Conservation (phyloP, 2,888 invertebrate genomes). For the Trimorus sp. region DNA sequence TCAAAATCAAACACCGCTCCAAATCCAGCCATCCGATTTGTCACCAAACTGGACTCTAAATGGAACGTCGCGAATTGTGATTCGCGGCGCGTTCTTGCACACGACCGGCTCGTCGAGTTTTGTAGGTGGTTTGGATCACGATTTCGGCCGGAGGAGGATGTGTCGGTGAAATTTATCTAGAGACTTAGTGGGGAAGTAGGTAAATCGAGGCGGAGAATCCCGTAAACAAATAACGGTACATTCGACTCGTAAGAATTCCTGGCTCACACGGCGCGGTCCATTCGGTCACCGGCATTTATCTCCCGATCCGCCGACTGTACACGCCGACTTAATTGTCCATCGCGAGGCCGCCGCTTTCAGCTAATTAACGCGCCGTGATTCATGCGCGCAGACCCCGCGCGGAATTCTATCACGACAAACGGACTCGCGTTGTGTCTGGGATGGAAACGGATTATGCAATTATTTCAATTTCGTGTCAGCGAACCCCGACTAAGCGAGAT, state of each 20-base stretch:
- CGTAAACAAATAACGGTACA: slow-evolving; percentile 78
- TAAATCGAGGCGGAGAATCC: slow-evolving; percentile 77
- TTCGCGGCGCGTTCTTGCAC: slow-evolving; percentile 4
- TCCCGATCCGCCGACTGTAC: slow-evolving; percentile 32
- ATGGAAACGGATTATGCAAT: slow-evolving; percentile 33
- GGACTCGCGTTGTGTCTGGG: slow-evolving; percentile 21
- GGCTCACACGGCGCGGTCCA: slow-evolving; percentile 74
- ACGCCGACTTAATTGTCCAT: slow-evolving; percentile 47
- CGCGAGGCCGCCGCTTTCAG: slow-evolving; percentile 37
- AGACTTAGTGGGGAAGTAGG: slow-evolving; percentile 65
- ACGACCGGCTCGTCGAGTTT: slow-evolving; percentile 27
- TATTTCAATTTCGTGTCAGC: slow-evolving; percentile 11
- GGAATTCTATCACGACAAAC: slow-evolving; percentile 36
- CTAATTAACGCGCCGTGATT: slow-evolving; percentile 40
- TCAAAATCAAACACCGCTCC: no score
- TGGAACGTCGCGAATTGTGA: not conserved
- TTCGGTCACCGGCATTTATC: slow-evolving; percentile 71
- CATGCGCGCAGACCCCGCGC: slow-evolving; percentile 31
- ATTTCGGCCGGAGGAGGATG: slow-evolving; percentile 47
- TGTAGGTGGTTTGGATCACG: slow-evolving; percentile 47
- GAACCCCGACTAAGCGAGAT: not conserved
- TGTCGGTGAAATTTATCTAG: slow-evolving; percentile 58
- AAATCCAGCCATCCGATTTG: not conserved
- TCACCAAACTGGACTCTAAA: no score
- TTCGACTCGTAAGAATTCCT: slow-evolving; percentile 79